Conservation (phyloP, 2,888 invertebrate species). For the Sphaerophoria rueppellii region DNA sequence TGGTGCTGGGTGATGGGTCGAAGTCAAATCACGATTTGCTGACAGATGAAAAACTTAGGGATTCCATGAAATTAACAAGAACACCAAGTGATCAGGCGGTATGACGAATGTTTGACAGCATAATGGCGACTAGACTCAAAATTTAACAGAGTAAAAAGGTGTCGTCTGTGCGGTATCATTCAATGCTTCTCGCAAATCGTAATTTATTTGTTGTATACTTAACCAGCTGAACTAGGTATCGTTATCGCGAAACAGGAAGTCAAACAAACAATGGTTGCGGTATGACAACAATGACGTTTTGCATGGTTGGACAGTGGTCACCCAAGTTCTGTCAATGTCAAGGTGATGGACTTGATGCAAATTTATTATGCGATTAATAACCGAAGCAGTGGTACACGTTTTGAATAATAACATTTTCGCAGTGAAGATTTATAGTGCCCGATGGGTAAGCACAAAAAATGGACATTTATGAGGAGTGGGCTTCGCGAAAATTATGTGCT, state of each 20-base stretch:
- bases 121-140: constrained; percentile 28
- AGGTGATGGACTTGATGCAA: constrained; percentile 66
- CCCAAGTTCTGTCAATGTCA: constrained; percentile 71
- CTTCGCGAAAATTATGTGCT: constrained; percentile 4
- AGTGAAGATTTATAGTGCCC: not conserved
- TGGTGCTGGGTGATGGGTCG: constrained; percentile 1
- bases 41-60: constrained; percentile 23
- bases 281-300: constrained; percentile 42
- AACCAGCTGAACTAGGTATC: no score
- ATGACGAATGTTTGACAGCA: constrained; percentile 53
- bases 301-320: constrained; percentile 61
- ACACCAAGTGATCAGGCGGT: constrained; percentile 29
- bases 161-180: constrained; percentile 49
- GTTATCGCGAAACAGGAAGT: constrained; percentile 66
- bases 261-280: constrained; percentile 49
- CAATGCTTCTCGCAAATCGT: constrained; percentile 5
- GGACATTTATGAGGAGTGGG: constrained; percentile 12
- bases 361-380: constrained; percentile 48
- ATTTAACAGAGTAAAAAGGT: constrained; percentile 35
- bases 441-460: constrained; percentile 24
- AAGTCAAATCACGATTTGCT: constrained; percentile 65
- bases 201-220: not conserved
- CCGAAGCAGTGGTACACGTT: constrained; percentile 55
- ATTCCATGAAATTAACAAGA: constrained; percentile 33
- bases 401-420: constrained; percentile 42